These are phyloP conservation scores for Lepidurus couesii DNA, from an alignment of 1,140 invertebrate species.

Conservation along the genomic window DNA sequence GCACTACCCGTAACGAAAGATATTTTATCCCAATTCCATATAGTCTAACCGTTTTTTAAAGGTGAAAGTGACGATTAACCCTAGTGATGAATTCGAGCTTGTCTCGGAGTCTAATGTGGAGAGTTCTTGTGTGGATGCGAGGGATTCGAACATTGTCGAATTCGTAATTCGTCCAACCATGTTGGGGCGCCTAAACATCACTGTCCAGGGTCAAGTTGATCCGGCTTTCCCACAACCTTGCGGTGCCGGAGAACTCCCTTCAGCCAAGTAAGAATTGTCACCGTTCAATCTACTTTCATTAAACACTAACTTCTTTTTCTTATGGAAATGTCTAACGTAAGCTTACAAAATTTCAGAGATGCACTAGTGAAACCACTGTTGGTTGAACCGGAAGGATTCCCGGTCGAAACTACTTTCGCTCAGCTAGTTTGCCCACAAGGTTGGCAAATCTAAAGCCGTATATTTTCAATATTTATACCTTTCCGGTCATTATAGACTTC, in stretches of 20 bases:
- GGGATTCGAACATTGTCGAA: constrained; percentile 47
- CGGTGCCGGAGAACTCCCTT: constrained; percentile 48
- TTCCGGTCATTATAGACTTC: constrained; percentile 29
- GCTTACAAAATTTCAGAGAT: constrained; percentile 47
- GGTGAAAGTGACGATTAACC: neutral
- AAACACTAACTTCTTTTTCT: neutral
- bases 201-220: constrained; percentile 53
- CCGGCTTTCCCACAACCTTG: constrained; percentile 46
- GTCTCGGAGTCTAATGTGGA: neutral
- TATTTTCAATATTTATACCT: neutral
- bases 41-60: neutral
- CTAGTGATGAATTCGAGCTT: neutral
- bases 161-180: constrained; percentile 49
- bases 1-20: constrained; percentile 44
- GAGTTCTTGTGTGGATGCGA: constrained; percentile 45
- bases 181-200: constrained; percentile 56
- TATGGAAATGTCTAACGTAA: too few relatives aligned
- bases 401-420: constrained; percentile 52
- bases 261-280: constrained; percentile 43
- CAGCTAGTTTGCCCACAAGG: constrained; percentile 51
- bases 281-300: neutral
- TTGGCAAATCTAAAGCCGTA: constrained; percentile 28
- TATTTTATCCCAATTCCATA: too few relatives aligned
- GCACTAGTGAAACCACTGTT: constrained; percentile 53
- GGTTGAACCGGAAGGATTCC: constrained; percentile 57